Evolutionary conservation across 2,888 invertebrate species (phyloP).

Genomic region (Nemotelus nigrinus): DNA sequence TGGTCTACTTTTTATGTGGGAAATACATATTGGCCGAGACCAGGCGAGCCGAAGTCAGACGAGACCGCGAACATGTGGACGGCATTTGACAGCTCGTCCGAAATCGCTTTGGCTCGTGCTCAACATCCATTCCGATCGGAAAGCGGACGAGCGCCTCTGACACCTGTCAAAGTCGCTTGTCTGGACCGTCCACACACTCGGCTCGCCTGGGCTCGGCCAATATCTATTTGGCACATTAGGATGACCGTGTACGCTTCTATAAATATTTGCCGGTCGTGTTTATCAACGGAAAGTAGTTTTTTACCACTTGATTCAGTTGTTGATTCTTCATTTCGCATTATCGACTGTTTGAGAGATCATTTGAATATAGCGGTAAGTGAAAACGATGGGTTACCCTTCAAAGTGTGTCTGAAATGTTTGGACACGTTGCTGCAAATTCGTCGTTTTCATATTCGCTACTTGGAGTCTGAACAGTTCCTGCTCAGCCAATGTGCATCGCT

Average conservation of each 20-base stretch:
- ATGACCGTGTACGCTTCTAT: neutral
- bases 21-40: too few species aligned
- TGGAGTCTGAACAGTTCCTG: conserved; percentile 17
- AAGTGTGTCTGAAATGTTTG: conserved; percentile 17
- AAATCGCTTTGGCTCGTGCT: too few species aligned
- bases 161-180: too few species aligned
- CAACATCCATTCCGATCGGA: too few species aligned
- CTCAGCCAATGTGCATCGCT: neutral
- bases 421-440: conserved; percentile 3
- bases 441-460: conserved; percentile 8
- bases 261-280: conserved; percentile 29
- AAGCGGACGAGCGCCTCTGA: too few species aligned
- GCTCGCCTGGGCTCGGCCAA: too few species aligned
- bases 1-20: too few species aligned
- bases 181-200: too few species aligned
- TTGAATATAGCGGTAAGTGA: conserved; percentile 7
- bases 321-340: neutral
- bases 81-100: too few species aligned
- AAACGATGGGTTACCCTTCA: conserved; percentile 20
- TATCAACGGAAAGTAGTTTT: neutral
- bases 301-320: conserved; percentile 11
- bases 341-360: conserved; percentile 8
- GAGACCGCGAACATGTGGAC: too few species aligned
- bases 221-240: too few species aligned
- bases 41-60: too few species aligned